These are phyloP conservation scores for Lissocephala sabroskyi DNA, from an alignment of 2,888 invertebrate species.

Conservation along the genomic window DNA sequence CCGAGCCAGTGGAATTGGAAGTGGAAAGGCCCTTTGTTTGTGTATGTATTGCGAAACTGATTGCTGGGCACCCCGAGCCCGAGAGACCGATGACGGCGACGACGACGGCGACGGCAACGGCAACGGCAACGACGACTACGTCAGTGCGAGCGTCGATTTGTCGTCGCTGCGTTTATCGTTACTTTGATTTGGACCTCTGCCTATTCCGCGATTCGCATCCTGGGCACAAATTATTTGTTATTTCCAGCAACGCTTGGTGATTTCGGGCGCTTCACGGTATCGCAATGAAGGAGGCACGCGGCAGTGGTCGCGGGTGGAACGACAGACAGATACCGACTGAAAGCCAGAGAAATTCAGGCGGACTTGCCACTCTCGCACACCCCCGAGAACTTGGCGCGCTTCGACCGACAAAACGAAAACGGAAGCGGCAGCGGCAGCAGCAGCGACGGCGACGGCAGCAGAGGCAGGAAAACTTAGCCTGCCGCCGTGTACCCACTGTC, in stretches of 20 bases:
- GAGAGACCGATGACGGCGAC: constrained; percentile 38
- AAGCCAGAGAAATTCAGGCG: constrained; percentile 32
- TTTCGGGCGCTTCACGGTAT: no score
- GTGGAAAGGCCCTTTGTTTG: constrained; percentile 66
- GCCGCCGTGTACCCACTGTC: no score
- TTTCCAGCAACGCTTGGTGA: constrained; percentile 21
- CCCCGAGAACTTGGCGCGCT: background rate
- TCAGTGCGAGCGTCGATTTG: constrained; percentile 9
- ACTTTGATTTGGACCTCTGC: constrained; percentile 17
- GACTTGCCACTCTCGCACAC: background rate
- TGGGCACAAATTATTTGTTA: constrained; percentile 67
- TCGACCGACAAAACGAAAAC: background rate
- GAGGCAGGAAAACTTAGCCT: no score
- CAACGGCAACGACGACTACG: constrained; percentile 21
- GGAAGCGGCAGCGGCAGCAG: background rate
- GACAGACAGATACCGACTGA: constrained; percentile 47
- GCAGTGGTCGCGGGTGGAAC: constrained; percentile 3
- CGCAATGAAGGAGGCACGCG: constrained; percentile 3
- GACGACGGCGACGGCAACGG: constrained; percentile 23
- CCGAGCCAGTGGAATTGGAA: no score
- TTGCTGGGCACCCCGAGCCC: no score
- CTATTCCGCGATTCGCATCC: constrained; percentile 32
- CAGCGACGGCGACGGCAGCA: no score
- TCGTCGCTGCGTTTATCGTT: constrained; percentile 16
- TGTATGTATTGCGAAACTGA: constrained; percentile 72